Percentiles rank a stretch among this genome's conserved stretches.
Conservation (phyloP, 2,888 invertebrate genomes). For the Plutella xylostella region DNA sequence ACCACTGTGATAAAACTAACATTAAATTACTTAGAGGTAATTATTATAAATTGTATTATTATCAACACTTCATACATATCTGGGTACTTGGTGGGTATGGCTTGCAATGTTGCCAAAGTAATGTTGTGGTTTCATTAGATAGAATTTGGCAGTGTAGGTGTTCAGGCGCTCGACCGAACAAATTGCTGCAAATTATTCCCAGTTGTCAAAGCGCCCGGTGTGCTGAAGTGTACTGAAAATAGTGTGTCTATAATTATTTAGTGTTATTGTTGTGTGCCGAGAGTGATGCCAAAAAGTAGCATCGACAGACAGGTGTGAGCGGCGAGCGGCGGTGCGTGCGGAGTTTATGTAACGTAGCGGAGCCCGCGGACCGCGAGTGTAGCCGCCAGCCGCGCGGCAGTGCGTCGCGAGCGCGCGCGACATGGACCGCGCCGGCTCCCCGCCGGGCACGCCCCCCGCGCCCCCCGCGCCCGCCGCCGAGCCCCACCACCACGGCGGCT, state of each 20-base stretch:
- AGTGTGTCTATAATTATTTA: slow-evolving; percentile 60
- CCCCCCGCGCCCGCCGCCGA: slow-evolving; percentile 27
- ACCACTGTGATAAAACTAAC: too few species aligned
- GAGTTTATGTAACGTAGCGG: slow-evolving; percentile 52
- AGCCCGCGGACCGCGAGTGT: slow-evolving; percentile 19
- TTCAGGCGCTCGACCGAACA: slow-evolving; percentile 10
- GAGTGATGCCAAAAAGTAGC: slow-evolving; percentile 58
- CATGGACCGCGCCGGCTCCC: slow-evolving; percentile 41
- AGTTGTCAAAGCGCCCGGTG: slow-evolving; percentile 25
- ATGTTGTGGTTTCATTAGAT: not conserved
- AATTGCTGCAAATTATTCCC: slow-evolving; percentile 39
- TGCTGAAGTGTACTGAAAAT: slow-evolving; percentile 45
- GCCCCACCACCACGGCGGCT: slow-evolving; percentile 44
- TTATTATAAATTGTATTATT: too few species aligned
- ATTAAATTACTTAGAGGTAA: too few species aligned
- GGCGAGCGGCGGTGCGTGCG: slow-evolving; percentile 35
- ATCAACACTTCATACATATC: too few species aligned
- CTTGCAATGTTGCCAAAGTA: slow-evolving; percentile 1
- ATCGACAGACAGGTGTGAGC: slow-evolving; percentile 64
- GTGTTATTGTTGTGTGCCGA: slow-evolving; percentile 61
- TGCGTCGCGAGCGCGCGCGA: slow-evolving; percentile 39
- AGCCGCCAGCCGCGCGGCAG: slow-evolving; percentile 40
- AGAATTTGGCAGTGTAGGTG: not conserved
- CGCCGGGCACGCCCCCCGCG: slow-evolving; percentile 29
- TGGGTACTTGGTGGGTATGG: too few species aligned